These are phyloP conservation scores for Drosophila pectinifera DNA, from an alignment of 1,140 invertebrate species.

Conservation along the genomic window DNA sequence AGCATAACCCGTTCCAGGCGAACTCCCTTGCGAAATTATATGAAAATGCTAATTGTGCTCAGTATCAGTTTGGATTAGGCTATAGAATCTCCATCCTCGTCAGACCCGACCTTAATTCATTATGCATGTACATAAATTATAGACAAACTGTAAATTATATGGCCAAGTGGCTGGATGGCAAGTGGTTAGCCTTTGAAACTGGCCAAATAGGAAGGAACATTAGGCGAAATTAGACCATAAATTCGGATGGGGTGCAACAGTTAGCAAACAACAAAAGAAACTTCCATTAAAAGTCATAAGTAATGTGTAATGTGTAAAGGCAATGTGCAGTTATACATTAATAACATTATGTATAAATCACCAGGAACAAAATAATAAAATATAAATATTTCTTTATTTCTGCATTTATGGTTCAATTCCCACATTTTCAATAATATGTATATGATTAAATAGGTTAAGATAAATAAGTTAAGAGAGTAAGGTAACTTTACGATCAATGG, in stretches of 20 bases:
- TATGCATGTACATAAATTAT: conserved; percentile 77
- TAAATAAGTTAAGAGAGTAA: too few species aligned
- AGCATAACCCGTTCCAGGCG: conserved; percentile 35
- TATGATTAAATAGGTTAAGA: too few species aligned
- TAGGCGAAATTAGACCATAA: conserved; percentile 8
- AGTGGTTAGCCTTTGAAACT: conserved; percentile 53
- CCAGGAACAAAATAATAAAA: too few species aligned
- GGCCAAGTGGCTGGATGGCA: conserved; percentile 49
- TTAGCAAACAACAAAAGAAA: not conserved
- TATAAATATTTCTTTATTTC: too few species aligned
- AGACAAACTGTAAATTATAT: conserved; percentile 64
- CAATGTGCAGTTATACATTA: too few species aligned
- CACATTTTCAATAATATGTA: too few species aligned
- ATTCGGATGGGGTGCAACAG: not conserved
- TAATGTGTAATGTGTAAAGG: too few species aligned
- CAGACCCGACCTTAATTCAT: conserved; percentile 33
- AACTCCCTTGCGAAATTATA: conserved; percentile 60
- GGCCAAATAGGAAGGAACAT: conserved; percentile 27
- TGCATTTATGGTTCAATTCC: too few species aligned
- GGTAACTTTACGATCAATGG: too few species aligned
- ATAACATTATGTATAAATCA: too few species aligned
- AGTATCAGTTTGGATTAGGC: conserved; percentile 50
- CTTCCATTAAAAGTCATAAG: not conserved
- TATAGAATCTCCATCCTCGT: conserved; percentile 35
- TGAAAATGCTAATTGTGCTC: conserved; percentile 68